Evolutionary conservation across 2,888 invertebrate species (phyloP).

Genomic region (Hypselothyrea guttata): DNA sequence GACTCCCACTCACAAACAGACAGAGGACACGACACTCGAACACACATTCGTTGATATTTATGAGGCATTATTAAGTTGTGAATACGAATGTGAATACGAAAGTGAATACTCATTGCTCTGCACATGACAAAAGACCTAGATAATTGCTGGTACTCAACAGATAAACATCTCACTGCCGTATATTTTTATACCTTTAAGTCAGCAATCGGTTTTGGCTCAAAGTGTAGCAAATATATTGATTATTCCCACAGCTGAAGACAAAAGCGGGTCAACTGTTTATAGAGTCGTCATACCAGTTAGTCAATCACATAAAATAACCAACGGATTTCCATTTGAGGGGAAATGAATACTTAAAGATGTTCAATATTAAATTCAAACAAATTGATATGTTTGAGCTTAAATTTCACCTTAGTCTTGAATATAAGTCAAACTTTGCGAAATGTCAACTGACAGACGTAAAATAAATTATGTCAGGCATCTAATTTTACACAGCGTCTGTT

Average conservation of each 20-base stretch:
- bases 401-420: background rate
- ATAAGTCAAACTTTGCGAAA: background rate
- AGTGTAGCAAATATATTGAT: constrained; percentile 4
- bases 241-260: background rate
- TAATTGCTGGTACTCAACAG: constrained; percentile 37
- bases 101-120: constrained; percentile 9
- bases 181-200: constrained; percentile 9
- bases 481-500: constrained; percentile 6
- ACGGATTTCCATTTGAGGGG: constrained; percentile 5
- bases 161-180: constrained; percentile 19
- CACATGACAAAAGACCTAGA: constrained; percentile 33
- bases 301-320: constrained; percentile 7
- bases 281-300: constrained; percentile 13
- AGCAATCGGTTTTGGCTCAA: background rate
- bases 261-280: constrained; percentile 11
- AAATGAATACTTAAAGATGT: constrained; percentile 2
- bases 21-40: constrained; percentile 10
- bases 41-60: constrained; percentile 32
- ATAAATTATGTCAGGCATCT: constrained; percentile 40
- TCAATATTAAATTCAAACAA: constrained; percentile 3
- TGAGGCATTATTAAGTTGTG: constrained; percentile 40
- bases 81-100: constrained; percentile 18
- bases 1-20: constrained; percentile 14
- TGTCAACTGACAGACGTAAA: constrained; percentile 37
- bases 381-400: background rate